phyloP scores from a whole-genome alignment of 1,140 invertebrate genomes.

The Trichoplusia ni region DNA sequence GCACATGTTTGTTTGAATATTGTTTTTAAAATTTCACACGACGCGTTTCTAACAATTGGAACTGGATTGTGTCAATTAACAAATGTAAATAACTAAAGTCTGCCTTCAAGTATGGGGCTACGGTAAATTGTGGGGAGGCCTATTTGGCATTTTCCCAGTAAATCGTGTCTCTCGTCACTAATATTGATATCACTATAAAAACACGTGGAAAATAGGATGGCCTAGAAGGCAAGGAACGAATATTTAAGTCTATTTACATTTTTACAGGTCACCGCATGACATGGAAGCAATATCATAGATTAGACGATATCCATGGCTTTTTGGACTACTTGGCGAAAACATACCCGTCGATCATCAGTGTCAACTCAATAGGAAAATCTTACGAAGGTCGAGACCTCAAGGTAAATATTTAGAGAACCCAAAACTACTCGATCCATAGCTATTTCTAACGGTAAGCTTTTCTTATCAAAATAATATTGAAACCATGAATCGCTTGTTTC shows the following conservation, averaged over 20 bases:
- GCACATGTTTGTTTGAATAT: slow-evolving; percentile 34
- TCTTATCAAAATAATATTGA: too few relatives aligned
- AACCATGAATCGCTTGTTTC: background rate
- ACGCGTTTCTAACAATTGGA: slow-evolving; percentile 19
- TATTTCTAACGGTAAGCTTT: too few relatives aligned
- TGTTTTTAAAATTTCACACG: background rate
- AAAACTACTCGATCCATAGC: too few relatives aligned
- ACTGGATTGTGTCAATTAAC: slow-evolving; percentile 19
- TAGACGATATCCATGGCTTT: slow-evolving; percentile 88
- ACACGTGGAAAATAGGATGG: background rate
- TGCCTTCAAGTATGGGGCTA: too few relatives aligned
- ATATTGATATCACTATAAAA: background rate
- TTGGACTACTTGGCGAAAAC: slow-evolving; percentile 87
- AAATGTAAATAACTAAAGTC: background rate
- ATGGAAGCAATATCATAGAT: slow-evolving; percentile 90
- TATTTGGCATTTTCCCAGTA: too few relatives aligned
- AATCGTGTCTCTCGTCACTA: too few relatives aligned
- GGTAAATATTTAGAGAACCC: slow-evolving; percentile 46
- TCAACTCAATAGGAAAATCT: slow-evolving; percentile 89
- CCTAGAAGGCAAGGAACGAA: too few relatives aligned
- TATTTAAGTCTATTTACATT: too few relatives aligned
- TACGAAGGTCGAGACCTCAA: slow-evolving; percentile 88
- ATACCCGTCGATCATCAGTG: slow-evolving; percentile 86
- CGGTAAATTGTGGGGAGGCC: too few relatives aligned
- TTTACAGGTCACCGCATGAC: slow-evolving; percentile 88